Evolutionary conservation across 2,113 vertebrate genomes (phyloP).

Genomic region (Heptranchias perlo): DNA sequence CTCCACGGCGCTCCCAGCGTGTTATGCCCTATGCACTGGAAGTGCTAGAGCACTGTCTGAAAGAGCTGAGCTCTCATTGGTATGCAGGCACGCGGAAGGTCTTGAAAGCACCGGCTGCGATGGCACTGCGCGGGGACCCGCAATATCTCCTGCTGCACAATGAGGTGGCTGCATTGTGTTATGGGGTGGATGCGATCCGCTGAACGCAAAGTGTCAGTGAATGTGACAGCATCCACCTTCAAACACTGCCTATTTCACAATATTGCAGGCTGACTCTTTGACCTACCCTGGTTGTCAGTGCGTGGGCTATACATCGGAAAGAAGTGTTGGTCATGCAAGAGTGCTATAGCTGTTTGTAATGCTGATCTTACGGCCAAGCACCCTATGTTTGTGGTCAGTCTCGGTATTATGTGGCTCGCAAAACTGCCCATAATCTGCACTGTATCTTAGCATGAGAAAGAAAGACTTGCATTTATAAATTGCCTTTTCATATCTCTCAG

Average conservation of each 20-base stretch:
- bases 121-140: background rate
- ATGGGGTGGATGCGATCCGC: background rate
- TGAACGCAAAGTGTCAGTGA: background rate
- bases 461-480: background rate
- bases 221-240: background rate
- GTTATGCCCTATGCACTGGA: background rate
- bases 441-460: background rate
- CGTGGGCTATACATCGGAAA: background rate
- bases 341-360: background rate
- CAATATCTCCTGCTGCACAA: background rate
- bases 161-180: background rate
- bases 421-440: background rate
- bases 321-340: background rate
- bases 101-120: background rate
- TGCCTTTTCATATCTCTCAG: background rate
- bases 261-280: background rate
- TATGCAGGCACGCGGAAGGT: background rate
- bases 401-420: background rate
- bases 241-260: background rate
- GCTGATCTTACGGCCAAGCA: background rate
- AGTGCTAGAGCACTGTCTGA: too few relatives aligned
- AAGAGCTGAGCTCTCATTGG: background rate
- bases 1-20: background rate
- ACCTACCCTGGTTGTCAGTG: background rate
- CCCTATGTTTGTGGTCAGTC: background rate